A percentile compares a stretch with the other conserved stretches of the same genome.
phyloP scores from a whole-genome alignment of 2,797 vertebrate species.

The Vespertilio murinus region DNA sequence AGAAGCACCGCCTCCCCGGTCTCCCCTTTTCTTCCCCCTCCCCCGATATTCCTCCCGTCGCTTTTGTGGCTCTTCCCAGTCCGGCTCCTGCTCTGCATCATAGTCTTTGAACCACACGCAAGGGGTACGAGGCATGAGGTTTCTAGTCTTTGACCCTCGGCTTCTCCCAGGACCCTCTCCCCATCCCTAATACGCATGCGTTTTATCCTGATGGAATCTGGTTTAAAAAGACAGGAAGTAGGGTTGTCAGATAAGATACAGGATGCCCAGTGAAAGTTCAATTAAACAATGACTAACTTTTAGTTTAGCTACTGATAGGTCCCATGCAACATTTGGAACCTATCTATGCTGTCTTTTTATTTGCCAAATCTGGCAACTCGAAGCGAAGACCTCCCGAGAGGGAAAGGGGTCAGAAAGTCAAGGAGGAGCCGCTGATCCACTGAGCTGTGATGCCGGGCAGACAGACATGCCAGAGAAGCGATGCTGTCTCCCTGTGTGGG shows the following conservation, averaged over 20 bases:
- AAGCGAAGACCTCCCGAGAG: neutral
- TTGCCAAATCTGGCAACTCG: neutral
- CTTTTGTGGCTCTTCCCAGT: neutral
- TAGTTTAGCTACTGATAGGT: neutral
- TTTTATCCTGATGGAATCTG: neutral
- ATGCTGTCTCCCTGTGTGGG: neutral
- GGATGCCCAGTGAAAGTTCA: neutral
- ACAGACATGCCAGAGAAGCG: rapidly evolving
- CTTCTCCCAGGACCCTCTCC: neutral
- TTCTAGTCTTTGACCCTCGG: neutral
- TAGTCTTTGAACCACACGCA: neutral
- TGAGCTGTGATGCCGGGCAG: neutral
- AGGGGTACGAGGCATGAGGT: neutral
- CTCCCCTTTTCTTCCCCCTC: too few relatives aligned
- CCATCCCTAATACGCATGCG: neutral
- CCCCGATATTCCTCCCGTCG: neutral
- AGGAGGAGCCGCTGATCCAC: neutral
- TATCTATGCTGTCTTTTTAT: neutral
- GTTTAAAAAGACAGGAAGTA: neutral
- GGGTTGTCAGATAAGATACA: neutral
- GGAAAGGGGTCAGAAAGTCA: neutral
- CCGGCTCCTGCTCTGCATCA: neutral
- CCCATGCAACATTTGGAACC: neutral
- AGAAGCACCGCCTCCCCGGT: neutral
- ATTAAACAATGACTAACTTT: constrained; percentile 23